Percentiles rank a stretch among this genome's conserved stretches.
phyloP scores from a whole-genome alignment of 2,113 vertebrate species.

The Nansenia antarctica region DNA sequence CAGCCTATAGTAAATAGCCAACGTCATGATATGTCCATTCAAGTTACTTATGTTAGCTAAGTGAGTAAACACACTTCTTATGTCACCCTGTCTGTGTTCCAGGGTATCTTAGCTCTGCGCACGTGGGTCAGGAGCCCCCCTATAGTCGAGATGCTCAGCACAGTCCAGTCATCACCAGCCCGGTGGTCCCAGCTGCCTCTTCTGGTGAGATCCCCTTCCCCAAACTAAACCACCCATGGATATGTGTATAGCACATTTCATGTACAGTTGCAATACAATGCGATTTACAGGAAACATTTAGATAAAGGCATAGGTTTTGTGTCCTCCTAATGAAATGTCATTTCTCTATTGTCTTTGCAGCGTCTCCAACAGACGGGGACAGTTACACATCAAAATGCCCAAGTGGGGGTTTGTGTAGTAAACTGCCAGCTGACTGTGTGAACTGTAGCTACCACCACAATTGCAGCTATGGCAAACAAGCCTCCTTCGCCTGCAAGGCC shows the following conservation, averaged over 20 bases:
- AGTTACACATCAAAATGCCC: slow-evolving; percentile 78
- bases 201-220: slow-evolving; percentile 55
- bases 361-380: slow-evolving; percentile 43
- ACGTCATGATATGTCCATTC: too few species aligned
- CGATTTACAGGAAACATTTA: too few species aligned
- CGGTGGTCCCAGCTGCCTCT: slow-evolving; percentile 55
- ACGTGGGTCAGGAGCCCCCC: slow-evolving; percentile 64
- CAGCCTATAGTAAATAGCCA: too few species aligned
- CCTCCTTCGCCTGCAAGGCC: slow-evolving; percentile 81
- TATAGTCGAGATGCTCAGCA: slow-evolving; percentile 63
- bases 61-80: background rate
- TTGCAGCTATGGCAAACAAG: slow-evolving; percentile 84
- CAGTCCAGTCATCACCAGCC: slow-evolving; percentile 62
- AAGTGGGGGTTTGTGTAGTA: slow-evolving; percentile 85
- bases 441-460: slow-evolving; percentile 84
- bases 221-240: background rate
- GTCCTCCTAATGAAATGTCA: background rate
- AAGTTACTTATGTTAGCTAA: too few species aligned
- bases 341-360: slow-evolving; percentile 45
- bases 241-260: background rate
- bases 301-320: too few species aligned
- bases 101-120: slow-evolving; percentile 76
- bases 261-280: too few species aligned
- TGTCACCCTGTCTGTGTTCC: slow-evolving; percentile 11
- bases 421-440: slow-evolving; percentile 86